Evolutionary conservation across 2,888 invertebrate genomes (phyloP), one percentile per base, ranked within the genome.

Genomic region (Oscheius myriophilus): DNA sequence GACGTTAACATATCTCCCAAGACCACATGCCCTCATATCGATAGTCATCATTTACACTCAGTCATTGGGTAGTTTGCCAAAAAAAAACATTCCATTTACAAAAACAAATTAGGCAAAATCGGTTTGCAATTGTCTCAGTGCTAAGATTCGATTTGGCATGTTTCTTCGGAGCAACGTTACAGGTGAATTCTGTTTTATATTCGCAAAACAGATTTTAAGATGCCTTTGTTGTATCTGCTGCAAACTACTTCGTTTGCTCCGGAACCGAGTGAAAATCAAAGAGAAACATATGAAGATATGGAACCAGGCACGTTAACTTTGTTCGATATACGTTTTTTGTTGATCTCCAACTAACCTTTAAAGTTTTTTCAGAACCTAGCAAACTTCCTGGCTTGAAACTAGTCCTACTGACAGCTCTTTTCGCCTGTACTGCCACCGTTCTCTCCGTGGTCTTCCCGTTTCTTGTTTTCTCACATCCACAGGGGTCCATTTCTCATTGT

Each of bases 381-480:
- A 73, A 77, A 61, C 66, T 71, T 2, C 67, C 66, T 51, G 69
- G 71, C 18, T 53, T 77, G 26, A 74, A 74, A 57, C 52, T 77
- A 33, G 73, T 77, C 0, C 71, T 77, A 9, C 52, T 77, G 46
- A 70, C 71, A n/a, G 73, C 73, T n/a, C 57, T 72, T 12, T 69
- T 78, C 12, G 73, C 75, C 0, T 71, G 65, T 21, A 71, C 72
- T 23, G 64, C 73, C 21, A 73, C 75, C 23, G 66, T 75, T 25
- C 69, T 78, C 51, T 63, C 65, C 45, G 68, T 71, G 11, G 18
- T 75, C 21, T 78, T 78, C 58, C 78, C 78, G 7, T 78, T 78
- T 58, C 43, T 75, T 6, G 70, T 78, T 33, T 65, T 75, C n/a
- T 67, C 73, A 18, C 78, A 75, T 62, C 70, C 75, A 7, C 61